Base-by-base conservation (phyloP, 1,140 invertebrate genomes). In the Cylas formicarius region DNA sequence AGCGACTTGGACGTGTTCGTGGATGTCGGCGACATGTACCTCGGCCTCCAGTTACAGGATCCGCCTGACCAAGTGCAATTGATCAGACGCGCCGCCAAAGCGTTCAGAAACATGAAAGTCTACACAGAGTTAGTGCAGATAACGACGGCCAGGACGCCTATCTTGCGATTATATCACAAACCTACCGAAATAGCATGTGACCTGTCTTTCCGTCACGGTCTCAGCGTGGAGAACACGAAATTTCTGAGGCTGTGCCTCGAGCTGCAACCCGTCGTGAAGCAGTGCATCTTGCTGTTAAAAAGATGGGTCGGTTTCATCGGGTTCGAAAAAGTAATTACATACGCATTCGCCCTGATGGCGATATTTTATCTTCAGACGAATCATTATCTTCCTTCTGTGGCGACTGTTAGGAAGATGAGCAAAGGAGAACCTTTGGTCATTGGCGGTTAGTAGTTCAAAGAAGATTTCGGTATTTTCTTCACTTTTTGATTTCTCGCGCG, bases 201-300 rank as follows among this genome's bases (percentile, higher is more conserved):
- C 61, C 59, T 80, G 21, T 75, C 74, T 0, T 76, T 77, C 43
- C 60, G 65, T 20, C 71, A 72, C 63, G 70, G 72, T 3, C 62
- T 78, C 10, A 67, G 68, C 47, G 67, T 72, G 13, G 69, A 74
- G 58, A 77, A 77, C 52, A 71, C 71, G 2, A 65, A 63, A 55
- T 62, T 72, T 53, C 50, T 75, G 23, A 71, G 67, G 27, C 56
- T 49, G 50, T 70, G 65, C 41, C 53, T 64, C 4, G 43, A 62
- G 7, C 44, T 68, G 9, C 67, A 61, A 51, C 62, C 62, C 8
- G 32, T 58, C 5, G 59, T 61, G 19, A 55, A 64, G 47, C 44
- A 60, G 6, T 45, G 69, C 22, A 64, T 71, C 37, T 46, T 67
- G 18, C 58, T 65, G 34, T 61, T 77, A 16, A 73, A 76, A 54